Base-by-base conservation (phyloP, 92 coral and sea anemone species). In the Plumapathes pennacea region DNA sequence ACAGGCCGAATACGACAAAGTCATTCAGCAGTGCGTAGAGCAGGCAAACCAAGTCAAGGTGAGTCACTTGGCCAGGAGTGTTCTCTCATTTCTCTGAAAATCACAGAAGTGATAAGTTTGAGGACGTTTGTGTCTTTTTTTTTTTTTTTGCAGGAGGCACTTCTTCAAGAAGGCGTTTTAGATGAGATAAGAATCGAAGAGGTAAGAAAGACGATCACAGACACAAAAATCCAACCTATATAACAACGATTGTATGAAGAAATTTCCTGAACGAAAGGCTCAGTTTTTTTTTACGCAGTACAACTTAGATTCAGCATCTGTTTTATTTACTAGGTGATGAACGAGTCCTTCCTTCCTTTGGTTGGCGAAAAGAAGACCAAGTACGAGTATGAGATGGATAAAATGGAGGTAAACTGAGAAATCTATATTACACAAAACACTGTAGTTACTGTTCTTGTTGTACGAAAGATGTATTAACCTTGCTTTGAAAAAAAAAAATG, bases 351-450 rank as follows among this genome's bases (percentile, higher is more conserved):
- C 32, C 78, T 88, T 27, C 98, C 98, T 7, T 81, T 92, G 18
- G 75, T 92, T 57, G 98, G 98, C 14, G 98, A 84, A 73, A 92
- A 88, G 55, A 82, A 92, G 39, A 88, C 98, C 26, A 85, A 86
- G 57, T 88, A 84, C 33, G 98, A 92, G 63, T 77, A 78, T 57
- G 98, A 92, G 72, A 64, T 92, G 38, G 98, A 92, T 47, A 92
- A 88, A 37, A 88, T 92, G 88, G 98, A 92, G 94, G 98, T 88
- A 48, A 46, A 56, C 49, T n/a, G n/a, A n/a, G n/a, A n/a, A 33
- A 13, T n/a, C n/a, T n/a, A n/a, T n/a, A n/a, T n/a, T n/a, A n/a
- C n/a, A n/a, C n/a, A n/a, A n/a, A n/a, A n/a, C n/a, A n/a, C n/a
- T n/a, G n/a, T n/a, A n/a, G n/a, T n/a, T n/a, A 37, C 10, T 37